Evolutionary conservation across 2,113 vertebrate genomes (phyloP), one percentile per base, ranked within the genome.

Genomic region (Eulemur rufifrons): DNA sequence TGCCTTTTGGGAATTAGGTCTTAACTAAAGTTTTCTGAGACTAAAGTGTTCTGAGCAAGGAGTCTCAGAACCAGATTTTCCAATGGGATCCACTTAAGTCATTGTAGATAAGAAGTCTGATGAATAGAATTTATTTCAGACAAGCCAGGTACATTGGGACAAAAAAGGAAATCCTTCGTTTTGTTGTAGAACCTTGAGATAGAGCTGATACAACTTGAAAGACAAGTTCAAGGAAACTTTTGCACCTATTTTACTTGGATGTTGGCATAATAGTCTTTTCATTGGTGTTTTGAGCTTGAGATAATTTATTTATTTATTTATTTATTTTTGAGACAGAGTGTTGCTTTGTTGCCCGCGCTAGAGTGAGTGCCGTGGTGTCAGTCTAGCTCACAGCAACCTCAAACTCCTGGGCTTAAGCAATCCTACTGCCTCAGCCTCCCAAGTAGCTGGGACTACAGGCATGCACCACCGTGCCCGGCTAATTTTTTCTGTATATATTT

Each of bases 21-120:
- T 86, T 95, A 54, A 86, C 68, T 96, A 63, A 91, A 94, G 39
- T 77, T 86, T 96, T 76, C 73, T 96, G 45, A 71, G 27, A 71
- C 47, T 95, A 37, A 96, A 92, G 11, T 71, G 74, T 97, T 92
- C 83, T 96, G 37, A 88, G 52, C 47, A 45, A 86, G 54, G 45
- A 74, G 12, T 89, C 32, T 96, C 66, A 88, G 59, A 87, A 39
- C 1, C 56, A 96, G 21, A 29, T 86, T 95, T 95, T 95, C 93
- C 87, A 78, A 85, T 73, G 25, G 21, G 64, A 91, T 50, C 29
- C 59, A 32, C 47, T 86, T 34, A 52, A 34, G 39, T 56, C 81
- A 74, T 88, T 50, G 39, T 90, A 96, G 97, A 85, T 77, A 69
- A 84, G 74, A 66, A 64, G 1, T 54, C 25, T 94, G 39, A 25